Base-by-base conservation (phyloP, 2,797 vertebrate species). In the Chloroceryle amazona region DNA sequence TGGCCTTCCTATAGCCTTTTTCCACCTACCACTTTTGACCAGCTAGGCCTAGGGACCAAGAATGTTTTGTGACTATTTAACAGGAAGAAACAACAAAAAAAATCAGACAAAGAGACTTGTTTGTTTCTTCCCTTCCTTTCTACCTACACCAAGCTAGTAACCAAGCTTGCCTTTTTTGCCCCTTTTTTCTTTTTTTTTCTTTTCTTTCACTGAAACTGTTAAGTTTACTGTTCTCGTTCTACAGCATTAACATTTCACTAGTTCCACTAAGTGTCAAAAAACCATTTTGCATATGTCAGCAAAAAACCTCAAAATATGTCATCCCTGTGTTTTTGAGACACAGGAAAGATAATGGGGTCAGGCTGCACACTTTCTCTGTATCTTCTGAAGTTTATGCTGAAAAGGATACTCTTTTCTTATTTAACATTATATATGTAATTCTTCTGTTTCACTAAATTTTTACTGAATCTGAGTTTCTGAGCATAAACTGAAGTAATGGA, bases 261-360 rank as follows among this genome's bases (percentile, higher is more conserved):
- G 33, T 65, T 73, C 81, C 9, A 57, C 14, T 73, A 47, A 33
- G 7, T 58, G 26, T 79, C n/a, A 86, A 85, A 74, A 74, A 63
- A 68, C 12, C 2, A 25, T 90, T 92, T 80, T 86, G 22, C 10
- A 3, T 37, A 41, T 84, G 42, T 84, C 74, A 87, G n/a, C 28
- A 86, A 81, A 86, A 81, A 2, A n/a, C n/a, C 47, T 89, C 51
- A 72, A 67, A 89, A 60, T 78, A 35, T n/a, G 6, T 84, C 31
- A 80, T 81, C 29, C 31, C 51, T 80, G 33, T 26, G 83, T 93
- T 46, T 75, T 54, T 85, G 44, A 96, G 58, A 86, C 44, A 74
- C 0, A 0, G 11, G 12, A 80, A 80, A 83, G 42, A 54, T 86
- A 86, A 78, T 54, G 86, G 62, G 39, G 52, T 82, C 57, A 84